Percentiles rank a stretch among this genome's conserved stretches.
phyloP scores from a whole-genome alignment of 2,797 vertebrate species.

The Hoplostethus mediterraneus region DNA sequence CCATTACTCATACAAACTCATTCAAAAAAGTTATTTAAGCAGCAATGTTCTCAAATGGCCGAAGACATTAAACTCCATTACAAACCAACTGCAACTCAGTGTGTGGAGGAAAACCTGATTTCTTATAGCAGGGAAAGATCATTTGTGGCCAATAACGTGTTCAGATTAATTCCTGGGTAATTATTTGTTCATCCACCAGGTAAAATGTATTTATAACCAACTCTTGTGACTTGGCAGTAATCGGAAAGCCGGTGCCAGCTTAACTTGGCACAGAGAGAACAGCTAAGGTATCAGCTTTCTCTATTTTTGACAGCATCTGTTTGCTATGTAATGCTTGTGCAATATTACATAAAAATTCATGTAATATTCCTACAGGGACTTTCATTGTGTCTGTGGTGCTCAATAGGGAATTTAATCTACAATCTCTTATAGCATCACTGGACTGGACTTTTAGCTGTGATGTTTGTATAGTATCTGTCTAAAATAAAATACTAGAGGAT shows the following conservation, averaged over 20 bases:
- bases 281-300: constrained; percentile 60
- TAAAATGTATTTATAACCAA: constrained; percentile 48
- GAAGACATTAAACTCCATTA: neutral
- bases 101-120: neutral
- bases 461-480: neutral
- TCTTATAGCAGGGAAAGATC: constrained; percentile 22
- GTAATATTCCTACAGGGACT: too few relatives aligned
- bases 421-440: too few relatives aligned
- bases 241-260: constrained; percentile 35
- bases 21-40: constrained; percentile 1
- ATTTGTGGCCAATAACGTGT: constrained; percentile 27
- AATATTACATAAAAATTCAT: constrained; percentile 28
- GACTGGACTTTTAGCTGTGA: neutral
- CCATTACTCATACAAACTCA: constrained; percentile 30
- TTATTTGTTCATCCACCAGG: constrained; percentile 19
- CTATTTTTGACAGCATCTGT: constrained; percentile 65
- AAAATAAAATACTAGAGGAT: neutral
- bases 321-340: constrained; percentile 45
- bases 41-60: neutral
- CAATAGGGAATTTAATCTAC: too few relatives aligned
- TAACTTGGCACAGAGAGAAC: constrained; percentile 53
- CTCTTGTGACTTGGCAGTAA: constrained; percentile 40
- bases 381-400: neutral
- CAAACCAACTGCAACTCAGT: neutral
- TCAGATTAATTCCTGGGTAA: constrained; percentile 28